A percentile compares a stretch with the other conserved stretches of the same genome.
These are phyloP conservation scores for Dreissena polymorpha DNA, from an alignment of 1,140 invertebrate genomes.

Conservation along the genomic window DNA sequence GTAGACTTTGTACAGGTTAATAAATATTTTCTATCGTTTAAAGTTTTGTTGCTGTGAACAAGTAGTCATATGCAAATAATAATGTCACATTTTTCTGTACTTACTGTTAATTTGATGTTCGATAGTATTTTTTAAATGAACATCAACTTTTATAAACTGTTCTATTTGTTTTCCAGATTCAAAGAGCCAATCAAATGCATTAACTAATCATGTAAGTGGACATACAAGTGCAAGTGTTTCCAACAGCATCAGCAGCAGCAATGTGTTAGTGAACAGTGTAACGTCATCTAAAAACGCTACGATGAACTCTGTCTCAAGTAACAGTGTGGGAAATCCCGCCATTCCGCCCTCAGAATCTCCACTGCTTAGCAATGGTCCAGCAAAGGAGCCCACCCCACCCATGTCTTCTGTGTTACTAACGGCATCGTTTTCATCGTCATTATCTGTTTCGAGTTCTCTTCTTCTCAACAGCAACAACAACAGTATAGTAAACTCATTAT, in stretches of 20 bases:
- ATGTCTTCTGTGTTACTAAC: background rate
- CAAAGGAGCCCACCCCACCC: slow-evolving; percentile 62
- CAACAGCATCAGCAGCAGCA: slow-evolving; percentile 32
- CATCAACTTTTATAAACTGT: too few species aligned
- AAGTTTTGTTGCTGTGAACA: too few species aligned
- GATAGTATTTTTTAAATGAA: too few species aligned
- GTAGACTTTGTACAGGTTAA: too few species aligned
- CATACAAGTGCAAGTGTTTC: slow-evolving; percentile 9
- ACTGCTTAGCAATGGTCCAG: slow-evolving; percentile 38
- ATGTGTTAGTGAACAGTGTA: slow-evolving; percentile 64
- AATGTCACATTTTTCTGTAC: too few species aligned
- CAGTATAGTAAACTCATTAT: slow-evolving; percentile 62
- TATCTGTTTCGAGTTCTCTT: slow-evolving; percentile 11
- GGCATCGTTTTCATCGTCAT: slow-evolving; percentile 62
- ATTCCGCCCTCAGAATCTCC: slow-evolving; percentile 58
- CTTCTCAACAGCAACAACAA: slow-evolving; percentile 55
- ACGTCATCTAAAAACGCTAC: slow-evolving; percentile 54
- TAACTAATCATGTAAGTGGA: slow-evolving; percentile 66
- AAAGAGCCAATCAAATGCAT: slow-evolving; percentile 75
- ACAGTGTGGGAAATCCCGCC: slow-evolving; percentile 73
- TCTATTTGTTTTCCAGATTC: slow-evolving; percentile 67
- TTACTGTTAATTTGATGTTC: too few species aligned
- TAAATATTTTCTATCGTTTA: too few species aligned
- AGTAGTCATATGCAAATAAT: too few species aligned
- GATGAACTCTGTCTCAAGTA: slow-evolving; percentile 73